Evolutionary conservation across 2,888 invertebrate genomes (phyloP), one percentile per base, ranked within the genome.

Genomic region (Monopis laevigella): DNA sequence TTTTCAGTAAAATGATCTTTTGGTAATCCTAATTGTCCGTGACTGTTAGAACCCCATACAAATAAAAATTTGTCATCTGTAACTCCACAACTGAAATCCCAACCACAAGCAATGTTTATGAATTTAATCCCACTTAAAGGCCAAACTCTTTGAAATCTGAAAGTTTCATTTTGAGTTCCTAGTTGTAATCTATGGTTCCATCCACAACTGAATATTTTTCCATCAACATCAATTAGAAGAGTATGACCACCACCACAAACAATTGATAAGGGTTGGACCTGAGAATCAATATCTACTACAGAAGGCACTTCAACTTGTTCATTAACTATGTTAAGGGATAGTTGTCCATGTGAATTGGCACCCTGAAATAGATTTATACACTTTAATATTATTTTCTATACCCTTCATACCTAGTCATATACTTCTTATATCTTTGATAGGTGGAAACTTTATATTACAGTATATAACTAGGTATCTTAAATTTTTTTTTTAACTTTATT

Each of bases 11-110:
- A 82, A 43, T 62, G 80, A 51, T 62, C 70, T 59, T 81, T 84
- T 1, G 78, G 74, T 19, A 88, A 70, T 10, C 92, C 92, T 41
- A 93, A 68, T 58, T 93, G 92, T 13, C 91, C 89, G 59, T 87
- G 87, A 45, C 82, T 80, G 62, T 93, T 93, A 14, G 91, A 90
- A 3, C 95, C 94, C 93, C 93, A 94, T 2, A 88, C 87, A 68
- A 87, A 88, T 2, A 93, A 64, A 41, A 84, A 82, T 36, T 88
- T 85, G 47, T 86, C 84, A 54, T 84, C 82, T 16, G 89, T 86
- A 13, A 92, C 81, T 29, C 88, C 92, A 50, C 89, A 87, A 42
- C 90, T 90, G 48, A 87, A 87, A 57, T 92, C 90, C 92, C 92
- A 92, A n/a, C 92, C 92, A 51, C 90, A 89, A 24, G 86, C 84